A percentile compares a stretch with the other conserved stretches of the same genome.
These are phyloP conservation scores for Meriones psammophilus DNA, from an alignment of 2,797 vertebrate species.

Conservation along the genomic window DNA sequence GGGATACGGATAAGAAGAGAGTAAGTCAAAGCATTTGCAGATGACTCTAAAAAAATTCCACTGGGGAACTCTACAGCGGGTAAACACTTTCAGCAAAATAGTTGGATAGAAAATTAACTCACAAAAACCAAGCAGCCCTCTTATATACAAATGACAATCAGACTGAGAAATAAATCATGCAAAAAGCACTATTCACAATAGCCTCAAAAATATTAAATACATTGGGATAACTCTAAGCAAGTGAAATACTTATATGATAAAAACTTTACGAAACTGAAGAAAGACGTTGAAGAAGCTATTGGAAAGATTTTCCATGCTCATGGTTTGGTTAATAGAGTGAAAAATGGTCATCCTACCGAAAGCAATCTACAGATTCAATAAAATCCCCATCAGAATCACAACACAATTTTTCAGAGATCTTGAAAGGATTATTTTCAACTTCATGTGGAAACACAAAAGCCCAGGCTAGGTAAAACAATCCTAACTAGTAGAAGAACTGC, in stretches of 20 bases:
- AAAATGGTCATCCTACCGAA: not conserved
- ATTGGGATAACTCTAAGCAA: not conserved
- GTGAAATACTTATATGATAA: not conserved
- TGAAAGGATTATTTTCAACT: not conserved
- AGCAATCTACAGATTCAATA: not conserved
- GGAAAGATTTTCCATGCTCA: not conserved
- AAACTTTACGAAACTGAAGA: not conserved
- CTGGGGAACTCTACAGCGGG: not conserved
- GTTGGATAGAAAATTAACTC: not conserved
- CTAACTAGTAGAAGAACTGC: not conserved
- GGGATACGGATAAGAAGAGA: not conserved
- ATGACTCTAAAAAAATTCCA: not conserved
- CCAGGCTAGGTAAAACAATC: not conserved
- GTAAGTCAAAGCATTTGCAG: not conserved
- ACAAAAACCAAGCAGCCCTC: not conserved
- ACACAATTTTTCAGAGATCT: not conserved
- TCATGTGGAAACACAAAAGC: not conserved
- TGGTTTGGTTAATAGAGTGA: not conserved
- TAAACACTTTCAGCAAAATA: not conserved
- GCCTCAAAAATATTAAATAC: not conserved
- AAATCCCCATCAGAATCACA: not conserved
- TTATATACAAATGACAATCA: not conserved
- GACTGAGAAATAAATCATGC: not conserved
- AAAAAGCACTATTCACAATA: not conserved
- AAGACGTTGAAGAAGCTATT: not conserved